Conservation (phyloP, 2,888 invertebrate species). For the Sphaerophoria taeniata region DNA sequence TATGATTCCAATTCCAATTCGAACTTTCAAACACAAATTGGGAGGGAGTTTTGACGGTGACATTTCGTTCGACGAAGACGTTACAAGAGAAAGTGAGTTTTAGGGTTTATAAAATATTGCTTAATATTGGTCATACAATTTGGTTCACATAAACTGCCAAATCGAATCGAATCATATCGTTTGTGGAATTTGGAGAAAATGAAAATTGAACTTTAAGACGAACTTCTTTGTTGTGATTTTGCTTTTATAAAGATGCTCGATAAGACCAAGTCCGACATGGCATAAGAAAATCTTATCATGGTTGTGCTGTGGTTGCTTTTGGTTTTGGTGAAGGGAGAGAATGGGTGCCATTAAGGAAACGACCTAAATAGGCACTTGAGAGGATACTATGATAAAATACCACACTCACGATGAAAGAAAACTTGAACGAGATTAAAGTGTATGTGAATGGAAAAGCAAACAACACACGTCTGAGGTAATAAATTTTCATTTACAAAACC, state of each 20-base stretch:
- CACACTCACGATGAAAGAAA: conserved; percentile 8
- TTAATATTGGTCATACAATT: conserved; percentile 63
- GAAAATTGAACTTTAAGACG: conserved; percentile 19
- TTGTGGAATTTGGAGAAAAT: not conserved
- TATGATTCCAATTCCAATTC: not conserved
- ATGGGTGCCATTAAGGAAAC: conserved; percentile 35
- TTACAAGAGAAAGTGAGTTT: not conserved
- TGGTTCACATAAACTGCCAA: conserved; percentile 37
- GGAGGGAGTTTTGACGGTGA: conserved; percentile 20
- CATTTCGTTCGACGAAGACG: conserved; percentile 44
- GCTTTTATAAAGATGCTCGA: not conserved
- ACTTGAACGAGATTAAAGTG: conserved; percentile 14
- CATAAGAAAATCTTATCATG: not conserved
- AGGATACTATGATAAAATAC: not conserved
- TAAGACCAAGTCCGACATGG: not conserved
- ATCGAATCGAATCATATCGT: conserved; percentile 6
- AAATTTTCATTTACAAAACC: conserved; percentile 71
- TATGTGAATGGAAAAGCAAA: conserved; percentile 41
- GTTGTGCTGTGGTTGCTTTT: not conserved
- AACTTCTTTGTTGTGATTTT: not conserved
- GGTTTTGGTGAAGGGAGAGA: not conserved
- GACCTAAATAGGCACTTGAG: conserved; percentile 63
- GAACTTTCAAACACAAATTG: not conserved
- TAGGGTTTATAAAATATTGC: conserved; percentile 56
- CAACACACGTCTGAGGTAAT: conserved; percentile 57